A percentile compares a stretch with the other conserved stretches of the same genome.
Conservation (phyloP, 2,888 invertebrate genomes). For the Tiliacea citrago region DNA sequence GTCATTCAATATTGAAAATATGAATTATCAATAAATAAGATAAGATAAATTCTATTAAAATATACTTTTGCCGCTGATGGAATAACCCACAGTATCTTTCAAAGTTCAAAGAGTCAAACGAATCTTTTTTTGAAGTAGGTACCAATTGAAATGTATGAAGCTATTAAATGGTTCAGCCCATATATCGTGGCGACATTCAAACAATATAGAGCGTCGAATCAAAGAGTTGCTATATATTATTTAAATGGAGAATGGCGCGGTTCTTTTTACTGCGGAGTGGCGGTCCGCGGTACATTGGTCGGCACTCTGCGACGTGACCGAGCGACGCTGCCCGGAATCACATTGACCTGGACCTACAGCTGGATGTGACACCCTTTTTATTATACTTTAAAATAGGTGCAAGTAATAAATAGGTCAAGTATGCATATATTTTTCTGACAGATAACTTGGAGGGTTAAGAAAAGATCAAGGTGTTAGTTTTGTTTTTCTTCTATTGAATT, state of each 20-base stretch:
- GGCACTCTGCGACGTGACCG: slow-evolving; percentile 89
- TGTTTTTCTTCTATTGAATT: not conserved
- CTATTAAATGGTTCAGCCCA: slow-evolving; percentile 54
- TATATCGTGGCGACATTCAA: slow-evolving; percentile 58
- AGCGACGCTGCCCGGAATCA: slow-evolving; percentile 77
- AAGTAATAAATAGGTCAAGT: slow-evolving; percentile 34
- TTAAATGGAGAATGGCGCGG: slow-evolving; percentile 84
- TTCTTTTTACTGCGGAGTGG: slow-evolving; percentile 87
- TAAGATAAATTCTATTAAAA: slow-evolving; percentile 6
- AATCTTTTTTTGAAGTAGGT: slow-evolving; percentile 19
- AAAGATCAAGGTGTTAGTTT: not conserved
- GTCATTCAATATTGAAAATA: slow-evolving; percentile 29
- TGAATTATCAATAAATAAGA: slow-evolving; percentile 28
- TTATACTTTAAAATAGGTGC: slow-evolving; percentile 51
- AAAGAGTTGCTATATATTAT: slow-evolving; percentile 87
- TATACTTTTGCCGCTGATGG: not conserved
- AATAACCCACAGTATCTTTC: not conserved
- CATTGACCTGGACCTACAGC: slow-evolving; percentile 67
- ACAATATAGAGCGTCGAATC: slow-evolving; percentile 73
- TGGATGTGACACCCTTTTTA: slow-evolving; percentile 76
- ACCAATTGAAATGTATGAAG: slow-evolving; percentile 29
- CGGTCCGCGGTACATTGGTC: slow-evolving; percentile 88
- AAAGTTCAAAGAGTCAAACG: not conserved
- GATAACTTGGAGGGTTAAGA: not conserved
- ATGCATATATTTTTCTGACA: slow-evolving; percentile 19